These are phyloP conservation scores for Argyresthia albistria DNA, from an alignment of 2,888 invertebrate species.

Conservation along the genomic window DNA sequence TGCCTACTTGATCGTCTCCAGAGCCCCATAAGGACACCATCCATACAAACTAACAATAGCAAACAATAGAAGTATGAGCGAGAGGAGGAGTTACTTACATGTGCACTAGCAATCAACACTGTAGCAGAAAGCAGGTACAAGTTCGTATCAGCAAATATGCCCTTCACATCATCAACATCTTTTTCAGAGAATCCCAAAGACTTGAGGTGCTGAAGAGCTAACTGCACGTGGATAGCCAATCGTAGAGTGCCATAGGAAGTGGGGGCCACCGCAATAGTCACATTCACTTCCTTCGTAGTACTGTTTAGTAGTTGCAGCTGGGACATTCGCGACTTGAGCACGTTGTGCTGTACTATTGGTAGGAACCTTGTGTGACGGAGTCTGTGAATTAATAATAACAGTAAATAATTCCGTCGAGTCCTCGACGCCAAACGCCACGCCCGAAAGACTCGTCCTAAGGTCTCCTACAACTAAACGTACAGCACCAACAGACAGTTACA, in stretches of 20 bases:
- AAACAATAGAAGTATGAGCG: too few relatives aligned
- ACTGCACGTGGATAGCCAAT: constrained; percentile 82
- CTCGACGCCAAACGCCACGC: too few relatives aligned
- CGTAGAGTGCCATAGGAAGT: constrained; percentile 85
- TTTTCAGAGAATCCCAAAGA: constrained; percentile 91
- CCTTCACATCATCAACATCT: constrained; percentile 97
- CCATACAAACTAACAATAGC: too few relatives aligned
- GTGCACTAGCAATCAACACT: constrained; percentile 90
- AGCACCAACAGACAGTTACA: too few relatives aligned
- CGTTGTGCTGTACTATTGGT: constrained; percentile 88
- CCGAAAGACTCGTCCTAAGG: too few relatives aligned
- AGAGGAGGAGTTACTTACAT: too few relatives aligned
- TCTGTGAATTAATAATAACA: constrained; percentile 41
- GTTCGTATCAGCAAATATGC: constrained; percentile 96
- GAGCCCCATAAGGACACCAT: too few relatives aligned
- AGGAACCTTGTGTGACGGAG: constrained; percentile 78
- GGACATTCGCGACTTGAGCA: constrained; percentile 83
- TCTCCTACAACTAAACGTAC: too few relatives aligned
- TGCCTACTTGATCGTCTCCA: too few relatives aligned
- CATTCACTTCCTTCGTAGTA: constrained; percentile 72
- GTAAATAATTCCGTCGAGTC: too few relatives aligned
- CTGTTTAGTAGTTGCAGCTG: constrained; percentile 80
- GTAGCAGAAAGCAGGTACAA: constrained; percentile 92
- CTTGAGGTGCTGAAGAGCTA: constrained; percentile 79
- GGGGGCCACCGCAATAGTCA: constrained; percentile 82